Conservation (phyloP, 1,140 invertebrate genomes). For the Bombus terrestris region DNA sequence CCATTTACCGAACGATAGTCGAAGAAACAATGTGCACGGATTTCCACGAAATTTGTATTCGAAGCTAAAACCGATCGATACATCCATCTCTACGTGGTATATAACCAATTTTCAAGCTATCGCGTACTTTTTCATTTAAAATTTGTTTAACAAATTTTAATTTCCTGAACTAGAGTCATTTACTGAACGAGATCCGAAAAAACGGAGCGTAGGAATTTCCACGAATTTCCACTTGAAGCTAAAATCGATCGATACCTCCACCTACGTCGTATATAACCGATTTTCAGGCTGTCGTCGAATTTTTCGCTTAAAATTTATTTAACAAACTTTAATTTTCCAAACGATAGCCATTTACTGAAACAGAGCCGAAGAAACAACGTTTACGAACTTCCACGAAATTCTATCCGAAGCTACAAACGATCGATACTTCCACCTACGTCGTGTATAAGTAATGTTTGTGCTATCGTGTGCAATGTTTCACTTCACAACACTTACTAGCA, state of each 20-base stretch:
- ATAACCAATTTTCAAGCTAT: background rate
- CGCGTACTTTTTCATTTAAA: background rate
- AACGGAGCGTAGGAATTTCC: background rate
- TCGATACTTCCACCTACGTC: no score
- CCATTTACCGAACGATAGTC: background rate
- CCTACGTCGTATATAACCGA: background rate
- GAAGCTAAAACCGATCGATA: background rate
- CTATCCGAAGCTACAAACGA: no score
- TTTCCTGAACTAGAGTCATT: background rate
- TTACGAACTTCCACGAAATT: no score
- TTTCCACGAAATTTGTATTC: background rate
- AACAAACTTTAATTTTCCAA: no score
- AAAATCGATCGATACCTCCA: background rate
- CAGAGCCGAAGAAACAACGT: no score
- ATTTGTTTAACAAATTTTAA: background rate
- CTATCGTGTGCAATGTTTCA: no score
- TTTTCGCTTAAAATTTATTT: background rate
- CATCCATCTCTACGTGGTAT: background rate
- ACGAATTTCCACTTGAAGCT: background rate
- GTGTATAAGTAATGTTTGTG: no score
- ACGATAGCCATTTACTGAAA: no score
- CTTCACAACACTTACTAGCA: background rate
- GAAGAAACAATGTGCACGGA: background rate
- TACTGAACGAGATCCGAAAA: background rate
- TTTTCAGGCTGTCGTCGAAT: background rate